Evolutionary conservation across 2,113 vertebrate species (phyloP), one percentile per base, ranked within the genome.

Genomic region (Heteronetta atricapilla): DNA sequence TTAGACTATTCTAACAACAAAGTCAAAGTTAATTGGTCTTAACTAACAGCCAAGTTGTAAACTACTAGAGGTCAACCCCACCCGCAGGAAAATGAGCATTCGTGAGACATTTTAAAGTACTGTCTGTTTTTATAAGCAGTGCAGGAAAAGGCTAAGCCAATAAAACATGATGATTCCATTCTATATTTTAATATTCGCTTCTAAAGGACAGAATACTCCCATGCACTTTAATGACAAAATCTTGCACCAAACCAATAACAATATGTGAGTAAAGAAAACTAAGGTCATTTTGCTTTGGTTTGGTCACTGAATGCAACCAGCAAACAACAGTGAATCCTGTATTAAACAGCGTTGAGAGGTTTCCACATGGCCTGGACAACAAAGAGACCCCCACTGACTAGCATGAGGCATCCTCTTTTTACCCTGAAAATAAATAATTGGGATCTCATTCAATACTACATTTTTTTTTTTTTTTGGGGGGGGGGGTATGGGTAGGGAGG

Each of bases 51-150:
- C 96, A 96, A 96, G 97, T 95, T 97, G 96, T 98, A 98, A 98
- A 98, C 94, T 94, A 96, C 87, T 95, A 96, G 93, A 97, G 97
- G 97, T 98, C 98, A 97, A 86, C 93, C 97, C 95, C 86, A 97
- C 96, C 97, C 94, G 95, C 96, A 97, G 95, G 95, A 97, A 98
- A 97, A 98, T 97, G 96, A 97, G 97, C 97, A 97, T 98, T 97
- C 98, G 97, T 95, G 96, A 97, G 96, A 96, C 94, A 88, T 97
- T 98, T 98, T 98, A 98, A 98, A 98, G 97, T 96, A 96, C 89
- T 97, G 98, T 98, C 98, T 98, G 97, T 98, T 98, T 98, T 98
- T 98, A 98, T 98, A 98, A 98, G 98, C 97, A 97, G 98, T 97
- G 97, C 98, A 98, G 94, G 91, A 95, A 98, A 98, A 98, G 98